phyloP scores from a whole-genome alignment of 2,888 invertebrate genomes.

The Atethmia centrago region DNA sequence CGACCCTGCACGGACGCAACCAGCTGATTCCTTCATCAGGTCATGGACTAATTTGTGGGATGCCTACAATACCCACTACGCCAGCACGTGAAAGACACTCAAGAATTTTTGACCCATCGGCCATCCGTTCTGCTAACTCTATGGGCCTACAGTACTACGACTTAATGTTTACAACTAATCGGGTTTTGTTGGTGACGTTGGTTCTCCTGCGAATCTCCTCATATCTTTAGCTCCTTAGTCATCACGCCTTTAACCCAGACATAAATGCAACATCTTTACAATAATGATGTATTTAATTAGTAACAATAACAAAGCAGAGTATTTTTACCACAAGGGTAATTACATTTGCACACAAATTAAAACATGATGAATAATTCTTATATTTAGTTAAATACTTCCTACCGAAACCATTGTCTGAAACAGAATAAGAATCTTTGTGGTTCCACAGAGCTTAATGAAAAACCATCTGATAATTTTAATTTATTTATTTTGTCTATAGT shows the following conservation, averaged over 20 bases:
- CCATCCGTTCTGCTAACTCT: not conserved
- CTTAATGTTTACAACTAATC: too few relatives aligned
- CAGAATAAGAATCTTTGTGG: not conserved
- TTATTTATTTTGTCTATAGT: too few relatives aligned
- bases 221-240: not conserved
- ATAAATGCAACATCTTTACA: not conserved
- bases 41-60: not conserved
- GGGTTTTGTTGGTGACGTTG: too few relatives aligned
- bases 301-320: not conserved
- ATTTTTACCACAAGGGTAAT: slow-evolving; percentile 18
- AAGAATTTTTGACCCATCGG: not conserved
- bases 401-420: slow-evolving; percentile 28
- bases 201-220: not conserved
- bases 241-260: not conserved
- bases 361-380: not conserved
- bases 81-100: not conserved
- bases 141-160: too few relatives aligned
- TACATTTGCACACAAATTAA: slow-evolving; percentile 9
- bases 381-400: slow-evolving; percentile 12
- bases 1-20: not conserved
- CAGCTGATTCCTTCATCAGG: not conserved
- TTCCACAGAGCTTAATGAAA: slow-evolving; percentile 10
- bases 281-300: not conserved
- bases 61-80: not conserved
- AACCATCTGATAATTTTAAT: not conserved